Conservation (phyloP, 2,797 vertebrate genomes). For the Acrocephalus scirpaceus region DNA sequence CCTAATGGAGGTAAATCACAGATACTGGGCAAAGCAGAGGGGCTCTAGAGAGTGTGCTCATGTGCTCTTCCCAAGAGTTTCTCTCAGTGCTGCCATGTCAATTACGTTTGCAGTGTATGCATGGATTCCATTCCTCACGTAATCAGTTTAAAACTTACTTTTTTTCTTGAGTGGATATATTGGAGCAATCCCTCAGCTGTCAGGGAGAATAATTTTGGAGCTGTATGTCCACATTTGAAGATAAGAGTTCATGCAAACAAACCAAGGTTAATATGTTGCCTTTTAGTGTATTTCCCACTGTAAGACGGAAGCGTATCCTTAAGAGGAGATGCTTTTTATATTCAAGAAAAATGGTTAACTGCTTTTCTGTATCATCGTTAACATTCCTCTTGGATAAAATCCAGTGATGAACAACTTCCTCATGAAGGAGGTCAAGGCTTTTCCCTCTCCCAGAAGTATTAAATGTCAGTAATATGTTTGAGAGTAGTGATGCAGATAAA, state of each 20-base stretch:
- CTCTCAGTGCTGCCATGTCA: background rate
- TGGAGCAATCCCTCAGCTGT: background rate
- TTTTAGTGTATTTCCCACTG: conserved; percentile 69
- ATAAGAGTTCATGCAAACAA: conserved; percentile 37
- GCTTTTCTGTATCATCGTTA: conserved; percentile 66
- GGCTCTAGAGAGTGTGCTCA: fast-evolving
- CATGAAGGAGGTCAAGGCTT: conserved; percentile 60
- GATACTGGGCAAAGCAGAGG: background rate
- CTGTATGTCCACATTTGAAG: background rate
- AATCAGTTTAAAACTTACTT: background rate
- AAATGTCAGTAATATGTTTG: conserved; percentile 54
- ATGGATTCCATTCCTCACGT: fast-evolving
- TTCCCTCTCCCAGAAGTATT: conserved; percentile 56
- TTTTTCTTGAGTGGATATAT: background rate
- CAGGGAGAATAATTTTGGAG: background rate
- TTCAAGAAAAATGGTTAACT: conserved; percentile 64
- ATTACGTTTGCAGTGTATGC: background rate
- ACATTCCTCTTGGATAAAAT: conserved; percentile 61
- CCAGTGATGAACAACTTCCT: conserved; percentile 79
- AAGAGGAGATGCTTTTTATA: conserved; percentile 58
- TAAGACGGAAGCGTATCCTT: conserved; percentile 59
- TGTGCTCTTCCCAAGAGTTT: background rate
- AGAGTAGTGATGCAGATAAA: conserved; percentile 32
- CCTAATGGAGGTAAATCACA: background rate
- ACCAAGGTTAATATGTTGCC: background rate